Conservation (phyloP, 2,113 vertebrate genomes). For the Pungitius pungitius region DNA sequence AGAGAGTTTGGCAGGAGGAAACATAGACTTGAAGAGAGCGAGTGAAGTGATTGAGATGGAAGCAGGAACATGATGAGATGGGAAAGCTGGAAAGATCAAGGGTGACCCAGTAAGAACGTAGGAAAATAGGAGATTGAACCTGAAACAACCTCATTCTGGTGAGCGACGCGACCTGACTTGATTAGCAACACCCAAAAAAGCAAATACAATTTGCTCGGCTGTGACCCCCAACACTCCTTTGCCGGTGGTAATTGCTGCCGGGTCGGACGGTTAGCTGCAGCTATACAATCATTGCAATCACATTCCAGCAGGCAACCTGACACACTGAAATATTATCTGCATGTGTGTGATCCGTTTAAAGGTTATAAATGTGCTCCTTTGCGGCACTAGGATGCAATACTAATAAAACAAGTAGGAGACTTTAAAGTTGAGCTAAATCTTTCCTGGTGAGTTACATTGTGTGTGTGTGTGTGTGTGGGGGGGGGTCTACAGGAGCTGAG, state of each 20-base stretch:
- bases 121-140: conserved; percentile 53
- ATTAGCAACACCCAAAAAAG: conserved; percentile 66
- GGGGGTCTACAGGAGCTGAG: conserved; percentile 19
- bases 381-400: conserved; percentile 62
- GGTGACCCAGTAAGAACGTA: conserved; percentile 45
- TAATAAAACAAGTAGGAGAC: conserved; percentile 71
- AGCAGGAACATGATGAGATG: conserved; percentile 35
- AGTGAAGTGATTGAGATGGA: conserved; percentile 52
- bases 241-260: conserved; percentile 61
- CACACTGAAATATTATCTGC: conserved; percentile 75
- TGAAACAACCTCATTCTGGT: conserved; percentile 54
- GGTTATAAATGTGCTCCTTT: conserved; percentile 70
- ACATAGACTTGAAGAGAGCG: conserved; percentile 25
- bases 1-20: conserved; percentile 39
- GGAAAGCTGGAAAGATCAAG: conserved; percentile 44
- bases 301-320: conserved; percentile 70
- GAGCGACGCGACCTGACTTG: conserved; percentile 59
- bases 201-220: conserved; percentile 59
- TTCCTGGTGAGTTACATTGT: conserved; percentile 32
- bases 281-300: conserved; percentile 69
- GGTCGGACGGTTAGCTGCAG: conserved; percentile 51
- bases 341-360: conserved; percentile 76
- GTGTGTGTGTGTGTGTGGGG: conserved; percentile 16
- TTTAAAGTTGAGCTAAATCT: conserved; percentile 72
- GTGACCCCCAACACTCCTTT: conserved; percentile 62